Conservation (phyloP, 92 coral and sea anemone species). For the Phenganax stokvisi region DNA sequence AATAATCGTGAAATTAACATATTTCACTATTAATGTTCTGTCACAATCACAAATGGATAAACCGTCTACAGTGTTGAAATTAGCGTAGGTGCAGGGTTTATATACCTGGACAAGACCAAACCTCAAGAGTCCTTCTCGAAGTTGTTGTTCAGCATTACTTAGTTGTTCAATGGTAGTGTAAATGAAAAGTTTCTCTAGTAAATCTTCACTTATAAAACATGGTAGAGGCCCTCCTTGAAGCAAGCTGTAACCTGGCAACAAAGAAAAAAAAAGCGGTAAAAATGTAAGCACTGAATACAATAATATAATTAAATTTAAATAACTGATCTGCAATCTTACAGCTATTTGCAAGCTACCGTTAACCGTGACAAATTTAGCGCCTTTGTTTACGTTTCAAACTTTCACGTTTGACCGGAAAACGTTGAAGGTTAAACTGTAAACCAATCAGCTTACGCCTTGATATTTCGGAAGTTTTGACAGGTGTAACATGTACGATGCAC, state of each 20-base stretch:
- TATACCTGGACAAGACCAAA: not conserved
- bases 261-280: too few species aligned
- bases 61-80: not conserved
- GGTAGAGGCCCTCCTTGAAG: slow-evolving; percentile 8
- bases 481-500: too few species aligned
- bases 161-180: not conserved
- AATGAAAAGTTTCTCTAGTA: not conserved
- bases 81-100: not conserved
- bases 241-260: slow-evolving; percentile 3
- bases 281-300: too few species aligned
- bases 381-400: slow-evolving; percentile 35
- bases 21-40: not conserved
- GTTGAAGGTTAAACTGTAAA: not conserved
- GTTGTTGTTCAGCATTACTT: not conserved
- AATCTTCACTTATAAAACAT: not conserved
- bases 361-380: slow-evolving; percentile 18
- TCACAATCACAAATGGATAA: not conserved
- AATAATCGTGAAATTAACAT: not conserved
- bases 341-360: slow-evolving; percentile 30
- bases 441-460: not conserved
- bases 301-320: too few species aligned
- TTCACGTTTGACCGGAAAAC: slow-evolving; percentile 5
- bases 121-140: not conserved
- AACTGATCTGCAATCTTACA: too few species aligned
- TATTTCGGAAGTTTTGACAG: not conserved